Evolutionary conservation across 2,888 invertebrate species (phyloP).

Genomic region (Cantharis lateralis): DNA sequence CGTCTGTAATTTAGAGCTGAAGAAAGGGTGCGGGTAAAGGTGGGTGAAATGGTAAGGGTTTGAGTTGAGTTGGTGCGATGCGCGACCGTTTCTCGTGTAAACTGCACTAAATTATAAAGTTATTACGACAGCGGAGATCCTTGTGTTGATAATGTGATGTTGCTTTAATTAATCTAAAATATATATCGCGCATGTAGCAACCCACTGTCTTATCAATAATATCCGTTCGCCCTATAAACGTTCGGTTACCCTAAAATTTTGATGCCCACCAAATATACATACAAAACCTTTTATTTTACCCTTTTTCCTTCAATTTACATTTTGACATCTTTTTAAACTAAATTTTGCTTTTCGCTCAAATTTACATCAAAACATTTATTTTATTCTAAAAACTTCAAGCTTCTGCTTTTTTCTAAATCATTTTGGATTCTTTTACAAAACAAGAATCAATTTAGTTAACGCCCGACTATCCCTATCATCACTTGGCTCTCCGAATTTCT

Average conservation of each 20-base stretch:
- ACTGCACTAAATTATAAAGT: slow-evolving; percentile 60
- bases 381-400: not conserved
- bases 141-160: slow-evolving; percentile 58
- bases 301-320: not conserved
- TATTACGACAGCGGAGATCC: slow-evolving; percentile 59
- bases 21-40: slow-evolving; percentile 38
- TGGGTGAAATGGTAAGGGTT: slow-evolving; percentile 30
- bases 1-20: slow-evolving; percentile 48
- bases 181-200: slow-evolving; percentile 53
- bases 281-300: not conserved
- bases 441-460: not conserved
- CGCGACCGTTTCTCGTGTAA: slow-evolving; percentile 47
- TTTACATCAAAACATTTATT: not conserved
- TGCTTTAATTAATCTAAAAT: slow-evolving; percentile 59
- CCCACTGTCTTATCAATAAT: slow-evolving; percentile 40
- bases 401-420: not conserved
- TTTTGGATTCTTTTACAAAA: not conserved
- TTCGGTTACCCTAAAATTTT: slow-evolving; percentile 26
- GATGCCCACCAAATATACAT: slow-evolving; percentile 6
- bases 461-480: not conserved
- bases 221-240: slow-evolving; percentile 28
- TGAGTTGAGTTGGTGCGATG: slow-evolving; percentile 41
- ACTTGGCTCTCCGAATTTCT: not conserved
- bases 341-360: not conserved
- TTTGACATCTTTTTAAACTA: not conserved